Evolutionary conservation across 2,113 vertebrate genomes (phyloP), one percentile per base, ranked within the genome.

Genomic region (Platycercus adscitus): DNA sequence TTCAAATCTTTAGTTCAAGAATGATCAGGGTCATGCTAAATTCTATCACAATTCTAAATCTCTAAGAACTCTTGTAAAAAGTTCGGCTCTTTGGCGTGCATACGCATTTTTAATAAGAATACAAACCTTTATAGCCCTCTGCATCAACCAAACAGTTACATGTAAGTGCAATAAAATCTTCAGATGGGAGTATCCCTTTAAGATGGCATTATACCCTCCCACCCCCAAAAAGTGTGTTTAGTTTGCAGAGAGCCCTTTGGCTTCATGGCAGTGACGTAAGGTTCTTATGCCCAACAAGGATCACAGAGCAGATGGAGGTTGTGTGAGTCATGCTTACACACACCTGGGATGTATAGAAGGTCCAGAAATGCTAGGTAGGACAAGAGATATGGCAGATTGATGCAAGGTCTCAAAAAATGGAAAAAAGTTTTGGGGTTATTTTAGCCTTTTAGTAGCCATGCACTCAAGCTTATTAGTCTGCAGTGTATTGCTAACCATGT

Each of bases 251-350:
- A 86, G 46, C 11, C n/a, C 41, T 83, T 88, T 93, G 79, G 93
- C 85, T 93, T 83, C 21, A 8, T 78, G 91, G 37, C 82, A 91
- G 71, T 0, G 5, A 52, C 83, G 20, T 28, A 83, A 96, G 46
- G 13, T 75, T 60, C 43, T 44, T 43, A 28, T 68, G 82, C 33
- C 85, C 85, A 88, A 64, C 60, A 18, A 81, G 82, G 85, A 78
- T 86, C 39, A 47, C 69, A 73, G 90, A 97, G 92, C 88, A 96
- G 95, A 94, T 91, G 90, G 90, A 96, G 76, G 29, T 65, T 88
- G 55, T 60, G 60, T 90, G 91, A 97, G 58, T 91, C 91, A 90
- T 92, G 77, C 69, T 77, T 78, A 44, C 39, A 78, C 35, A 91
- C 72, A 90, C 86, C 94, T 96, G 71, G 69, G 91, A 89, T 64